Evolutionary conservation across 1,140 invertebrate genomes (phyloP), one percentile per base, ranked within the genome.

Genomic region (Zaprionus africanus): DNA sequence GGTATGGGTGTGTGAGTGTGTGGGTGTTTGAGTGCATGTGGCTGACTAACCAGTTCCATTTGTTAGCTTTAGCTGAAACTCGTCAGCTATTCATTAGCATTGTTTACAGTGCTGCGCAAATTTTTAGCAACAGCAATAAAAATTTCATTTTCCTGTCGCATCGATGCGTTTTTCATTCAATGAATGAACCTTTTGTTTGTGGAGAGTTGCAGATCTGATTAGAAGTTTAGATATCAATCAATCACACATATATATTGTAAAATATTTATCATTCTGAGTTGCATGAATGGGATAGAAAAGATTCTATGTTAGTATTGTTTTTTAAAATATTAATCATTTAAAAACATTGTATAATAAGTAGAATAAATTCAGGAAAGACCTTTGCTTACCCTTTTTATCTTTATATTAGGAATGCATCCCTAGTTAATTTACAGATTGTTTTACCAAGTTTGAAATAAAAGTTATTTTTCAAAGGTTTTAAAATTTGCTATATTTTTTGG

Each of bases 81-180:
- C 31, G 17, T 58, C 53, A 74, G 38, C 80, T 74, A 71, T 88
- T 83, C 73, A 86, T 86, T 88, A 83, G 73, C 56, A 46, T 46
- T 62, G 69, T 58, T 77, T 53, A 68, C 54, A 85, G 13, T 53
- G 56, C 65, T 26, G 17, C 11, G 34, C 53, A 53, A 11, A 67
- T 64, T 72, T 76, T 67, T 63, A 46, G 28, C 51, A 49, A 59
- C 67, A 63, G 41, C 46, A n/a, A 26, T 5, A 17, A 57, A 69
- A 51, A 13, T 51, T 51, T 24, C 4, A 51, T 51, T 12, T 51
- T 24, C 19, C 9, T 11, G 17, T 12, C 19, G 46, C 19, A 22
- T 19, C 46, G 46, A 22, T 51, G 46, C 19, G 19, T 17, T 22
- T 22, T 24, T 11, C 46, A 12, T 22, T 24, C 1, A 46, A 19